Conservation (phyloP, 1,140 invertebrate genomes). For the Drosophila orena region DNA sequence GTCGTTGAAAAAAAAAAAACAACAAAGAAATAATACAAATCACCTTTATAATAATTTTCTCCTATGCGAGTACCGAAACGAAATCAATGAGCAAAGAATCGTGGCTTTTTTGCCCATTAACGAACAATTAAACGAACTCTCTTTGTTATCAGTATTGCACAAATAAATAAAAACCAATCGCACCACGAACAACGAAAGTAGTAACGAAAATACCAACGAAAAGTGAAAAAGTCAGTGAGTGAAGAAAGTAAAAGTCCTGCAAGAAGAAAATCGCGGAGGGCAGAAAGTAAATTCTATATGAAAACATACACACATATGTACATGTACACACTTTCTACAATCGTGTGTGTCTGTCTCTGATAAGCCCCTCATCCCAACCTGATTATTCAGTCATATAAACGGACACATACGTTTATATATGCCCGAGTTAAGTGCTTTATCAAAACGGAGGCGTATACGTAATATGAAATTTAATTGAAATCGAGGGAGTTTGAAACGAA, state of each 20-base stretch:
- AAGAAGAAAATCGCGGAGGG: not conserved
- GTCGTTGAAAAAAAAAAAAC: constrained; percentile 18
- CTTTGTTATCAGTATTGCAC: constrained; percentile 74
- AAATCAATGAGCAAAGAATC: constrained; percentile 45
- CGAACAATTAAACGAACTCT: constrained; percentile 73
- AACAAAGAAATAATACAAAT: constrained; percentile 22
- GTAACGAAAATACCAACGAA: constrained; percentile 31
- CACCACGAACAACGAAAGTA: constrained; percentile 20
- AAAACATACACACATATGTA: not conserved
- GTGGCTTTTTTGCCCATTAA: constrained; percentile 54
- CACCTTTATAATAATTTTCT: constrained; percentile 27
- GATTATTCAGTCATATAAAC: constrained; percentile 32
- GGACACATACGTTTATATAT: constrained; percentile 10
- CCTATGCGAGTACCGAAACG: constrained; percentile 42
- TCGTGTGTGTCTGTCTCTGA: constrained; percentile 27
- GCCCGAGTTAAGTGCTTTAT: constrained; percentile 44
- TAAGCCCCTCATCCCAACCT: constrained; percentile 42
- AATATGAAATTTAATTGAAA: constrained; percentile 49
- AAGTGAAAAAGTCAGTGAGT: constrained; percentile 18
- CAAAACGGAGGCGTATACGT: constrained; percentile 63
- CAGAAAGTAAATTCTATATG: constrained; percentile 13
- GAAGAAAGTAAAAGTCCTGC: constrained; percentile 32
- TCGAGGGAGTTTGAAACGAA: constrained; percentile 29
- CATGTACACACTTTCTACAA: not conserved
- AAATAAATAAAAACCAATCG: constrained; percentile 42